Evolutionary conservation across 2,113 vertebrate species (phyloP), one percentile per base, ranked within the genome.

Genomic region (Pollachius pollachius): DNA sequence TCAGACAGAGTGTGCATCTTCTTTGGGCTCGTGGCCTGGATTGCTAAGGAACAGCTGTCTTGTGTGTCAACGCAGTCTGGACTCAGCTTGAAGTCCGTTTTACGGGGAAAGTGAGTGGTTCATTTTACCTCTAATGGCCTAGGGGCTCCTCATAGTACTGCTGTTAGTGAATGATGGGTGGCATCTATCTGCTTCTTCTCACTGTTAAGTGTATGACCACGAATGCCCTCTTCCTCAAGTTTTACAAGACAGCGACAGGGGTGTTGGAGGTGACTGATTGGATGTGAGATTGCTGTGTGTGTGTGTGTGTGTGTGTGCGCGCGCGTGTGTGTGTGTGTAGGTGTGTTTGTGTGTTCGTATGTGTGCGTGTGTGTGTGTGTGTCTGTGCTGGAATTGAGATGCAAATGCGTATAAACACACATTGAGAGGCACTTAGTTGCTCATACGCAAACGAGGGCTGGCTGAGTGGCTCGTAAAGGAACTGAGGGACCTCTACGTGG

Each of bases 391-490:
- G 30, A 34, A 4, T 34, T 34, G 30, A 34, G 30, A 34, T 21
- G 15, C 19, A 52, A 15, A 30, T 13, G 23, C 64, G 16, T 19
- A 66, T 52, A 54, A 11, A 57, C 23, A 56, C 65, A 56, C 23
- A 16, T 5, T 54, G 12, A 54, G n/a, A 52, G n/a, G 52, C 65
- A 66, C 21, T 6, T 21, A 19, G 41, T 13, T 15, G 13, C 16
- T 25, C 64, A 19, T 8, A 27, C 15, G 15, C 17, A 17, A 15
- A 21, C 48, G 23, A 15, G 9, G 37, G 15, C 3, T 19, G 34
- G 12, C 16, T 52, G 64, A 65, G 64, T 65, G 64, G 64, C 64
- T 65, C 13, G n/a, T 65, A 65, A 65, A 65, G 37, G 64, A 65
- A 19, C 1, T 37, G 18, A 52, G 64, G 19, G 17, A n/a, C 17